Evolutionary conservation across 2,113 vertebrate genomes (phyloP).

Genomic region (Trematomus loennbergii): DNA sequence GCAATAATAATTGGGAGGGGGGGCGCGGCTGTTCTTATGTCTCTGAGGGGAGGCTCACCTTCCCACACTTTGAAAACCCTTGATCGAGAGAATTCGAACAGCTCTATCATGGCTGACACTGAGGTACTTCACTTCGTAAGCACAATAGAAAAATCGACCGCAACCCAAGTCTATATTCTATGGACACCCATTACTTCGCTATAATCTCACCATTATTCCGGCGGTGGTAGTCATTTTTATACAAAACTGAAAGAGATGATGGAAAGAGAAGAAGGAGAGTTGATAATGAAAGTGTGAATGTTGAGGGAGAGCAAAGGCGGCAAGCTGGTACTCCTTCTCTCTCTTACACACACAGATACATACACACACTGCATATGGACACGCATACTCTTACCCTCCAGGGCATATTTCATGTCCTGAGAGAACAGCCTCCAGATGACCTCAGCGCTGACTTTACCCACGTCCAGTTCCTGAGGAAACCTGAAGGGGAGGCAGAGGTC

Average conservation of each 20-base stretch:
- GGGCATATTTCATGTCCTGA: constrained; percentile 97
- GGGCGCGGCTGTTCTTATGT: too few relatives aligned
- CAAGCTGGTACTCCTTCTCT: background rate
- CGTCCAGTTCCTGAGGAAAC: constrained; percentile 93
- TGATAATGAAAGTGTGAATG: constrained; percentile 8
- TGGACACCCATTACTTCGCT: background rate
- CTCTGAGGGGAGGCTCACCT: too few relatives aligned
- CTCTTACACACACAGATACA: background rate
- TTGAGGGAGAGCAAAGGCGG: background rate
- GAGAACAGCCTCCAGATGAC: constrained; percentile 98
- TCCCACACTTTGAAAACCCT: too few relatives aligned
- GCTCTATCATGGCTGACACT: too few relatives aligned
- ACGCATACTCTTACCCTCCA: constrained; percentile 88
- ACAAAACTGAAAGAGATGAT: constrained; percentile 59
- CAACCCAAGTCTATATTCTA: too few relatives aligned
- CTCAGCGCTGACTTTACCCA: constrained; percentile 96
- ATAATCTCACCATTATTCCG: constrained; percentile 73
- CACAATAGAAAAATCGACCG: too few relatives aligned
- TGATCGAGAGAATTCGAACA: too few relatives aligned
- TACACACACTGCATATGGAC: background rate
- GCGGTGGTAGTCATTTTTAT: constrained; percentile 50
- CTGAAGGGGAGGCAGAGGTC: constrained; percentile 63
- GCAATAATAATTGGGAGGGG: too few relatives aligned
- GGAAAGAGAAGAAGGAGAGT: constrained; percentile 11
- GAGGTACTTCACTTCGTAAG: too few relatives aligned